Base-by-base conservation (phyloP, 2,113 vertebrate species). In the Campylorhamphus procurvoides region DNA sequence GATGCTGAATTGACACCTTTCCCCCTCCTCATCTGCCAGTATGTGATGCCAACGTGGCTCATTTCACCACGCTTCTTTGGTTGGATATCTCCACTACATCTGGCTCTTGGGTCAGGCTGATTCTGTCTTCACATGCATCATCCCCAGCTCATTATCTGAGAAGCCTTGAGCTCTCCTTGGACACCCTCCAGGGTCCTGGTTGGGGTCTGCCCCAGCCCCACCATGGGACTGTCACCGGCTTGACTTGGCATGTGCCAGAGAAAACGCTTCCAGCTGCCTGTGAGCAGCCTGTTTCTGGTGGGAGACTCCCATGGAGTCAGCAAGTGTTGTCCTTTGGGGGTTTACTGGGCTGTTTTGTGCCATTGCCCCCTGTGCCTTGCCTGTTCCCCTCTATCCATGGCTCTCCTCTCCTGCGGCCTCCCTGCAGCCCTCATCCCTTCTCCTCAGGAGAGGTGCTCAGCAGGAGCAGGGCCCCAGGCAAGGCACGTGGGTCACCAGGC, bases 271-370 rank as follows among this genome's bases (percentile, higher is more conserved):
- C 95, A 96, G 95, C 89, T 95, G 91, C 94, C 91, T 89, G 94
- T 66, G 59, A 83, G 50, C 81, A 71, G 94, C 84, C 86, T 33
- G 69, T 96, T 96, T 95, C 96, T 97, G 91, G 95, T 91, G 91
- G 88, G 89, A 96, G 88, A 66, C 90, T 96, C 64, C 85, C 84
- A 64, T 4, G 88, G 83, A 93, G 86, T 37, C 6, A 1, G 77
- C 94, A 94, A 96, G 44, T 91, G 97, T 97, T 97, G 89, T 92
- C 97, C 94, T 95, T 90, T 94, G 96, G 97, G 97, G 82, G 59
- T 87, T 96, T 94, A 91, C 23, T 7, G 63, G 67, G 90, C 92
- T 4, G 0, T 74, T 97, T 97, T 87, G 93, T 94, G 92, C 97
- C 94, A 7, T 27, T 79, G 9, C 62, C 39, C 81, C 55, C 78